phyloP scores from a whole-genome alignment of 1,140 invertebrate genomes.

The Bombus difficillimus region DNA sequence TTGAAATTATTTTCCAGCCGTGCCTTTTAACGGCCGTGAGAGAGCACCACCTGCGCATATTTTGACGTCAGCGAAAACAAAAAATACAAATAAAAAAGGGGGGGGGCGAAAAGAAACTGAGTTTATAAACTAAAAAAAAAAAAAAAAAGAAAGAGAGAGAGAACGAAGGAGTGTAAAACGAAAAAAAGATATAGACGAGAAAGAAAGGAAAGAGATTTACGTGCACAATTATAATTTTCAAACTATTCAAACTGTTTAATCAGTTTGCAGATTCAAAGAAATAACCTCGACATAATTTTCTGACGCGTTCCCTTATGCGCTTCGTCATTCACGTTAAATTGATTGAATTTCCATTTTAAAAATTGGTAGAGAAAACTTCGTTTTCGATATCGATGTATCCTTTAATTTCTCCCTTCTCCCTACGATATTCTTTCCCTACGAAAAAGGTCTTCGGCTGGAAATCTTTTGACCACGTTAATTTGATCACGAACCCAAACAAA shows the following conservation, averaged over 20 bases:
- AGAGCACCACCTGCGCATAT: slow-evolving; percentile 13
- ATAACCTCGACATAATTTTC: background rate
- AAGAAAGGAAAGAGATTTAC: background rate
- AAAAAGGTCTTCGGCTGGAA: background rate
- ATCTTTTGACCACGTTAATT: background rate
- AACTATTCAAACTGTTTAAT: background rate
- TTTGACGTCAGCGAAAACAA: background rate
- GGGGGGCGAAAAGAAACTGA: background rate
- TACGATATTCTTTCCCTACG: background rate
- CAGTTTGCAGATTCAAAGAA: background rate
- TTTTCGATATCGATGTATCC: background rate
- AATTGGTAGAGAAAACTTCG: background rate
- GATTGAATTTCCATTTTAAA: background rate
- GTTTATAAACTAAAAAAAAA: background rate
- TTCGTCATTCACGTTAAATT: background rate
- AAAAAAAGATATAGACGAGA: too few species aligned
- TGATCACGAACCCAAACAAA: slow-evolving; percentile 20
- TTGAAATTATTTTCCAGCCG: slow-evolving; percentile 58
- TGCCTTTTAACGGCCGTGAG: slow-evolving; percentile 48
- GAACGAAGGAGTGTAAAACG: background rate
- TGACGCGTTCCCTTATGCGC: background rate
- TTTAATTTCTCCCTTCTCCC: background rate
- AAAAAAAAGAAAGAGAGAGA: background rate
- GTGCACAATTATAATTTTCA: background rate
- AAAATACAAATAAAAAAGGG: background rate